Evolutionary conservation across 2,113 vertebrate genomes (phyloP), one percentile per base, ranked within the genome.

Genomic region (Hippolais icterina): DNA sequence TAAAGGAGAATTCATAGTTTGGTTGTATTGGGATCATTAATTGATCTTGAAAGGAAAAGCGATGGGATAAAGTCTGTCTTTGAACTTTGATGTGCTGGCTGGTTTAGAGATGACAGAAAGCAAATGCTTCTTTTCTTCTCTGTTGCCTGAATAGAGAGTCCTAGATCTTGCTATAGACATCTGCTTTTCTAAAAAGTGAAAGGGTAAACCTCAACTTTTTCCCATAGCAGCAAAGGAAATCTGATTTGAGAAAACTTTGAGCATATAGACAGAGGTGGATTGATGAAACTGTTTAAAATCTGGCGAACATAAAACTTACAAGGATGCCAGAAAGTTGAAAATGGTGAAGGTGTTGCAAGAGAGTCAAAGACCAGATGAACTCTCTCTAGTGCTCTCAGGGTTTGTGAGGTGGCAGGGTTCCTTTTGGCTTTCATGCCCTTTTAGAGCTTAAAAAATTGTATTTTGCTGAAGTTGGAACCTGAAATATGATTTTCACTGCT

Each of bases 1-100:
- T 94, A 95, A 96, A 97, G 74, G 71, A 52, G 63, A 96, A 89
- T 89, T 96, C 87, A 95, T 96, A 94, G 85, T 94, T 97, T 96
- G 72, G 74, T 96, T 88, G 84, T 85, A 61, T 83, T 94, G 78
- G 72, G 97, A 96, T 97, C 91, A 95, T 98, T 94, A 97, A 57
- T 46, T 13, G 28, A 85, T 96, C 90, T 96, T 97, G 88, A 96
- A 97, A 96, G 75, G 63, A 74, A 95, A 96, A 96, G 11, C 59
- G 77, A 87, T 75, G 64, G 66, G 88, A 90, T 88, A 72, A 93
- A 97, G 72, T 91, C 65, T 44, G 83, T 39, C 71, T 85, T 92
- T 97, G 95, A 97, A 96, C 94, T 96, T 72, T 44, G 60, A 64
- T 87, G 42, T 69, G 31, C 78, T 52, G 82, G 41, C 49, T 89